Conservation (phyloP, 1,140 invertebrate genomes). For the Nylanderia fulva region DNA sequence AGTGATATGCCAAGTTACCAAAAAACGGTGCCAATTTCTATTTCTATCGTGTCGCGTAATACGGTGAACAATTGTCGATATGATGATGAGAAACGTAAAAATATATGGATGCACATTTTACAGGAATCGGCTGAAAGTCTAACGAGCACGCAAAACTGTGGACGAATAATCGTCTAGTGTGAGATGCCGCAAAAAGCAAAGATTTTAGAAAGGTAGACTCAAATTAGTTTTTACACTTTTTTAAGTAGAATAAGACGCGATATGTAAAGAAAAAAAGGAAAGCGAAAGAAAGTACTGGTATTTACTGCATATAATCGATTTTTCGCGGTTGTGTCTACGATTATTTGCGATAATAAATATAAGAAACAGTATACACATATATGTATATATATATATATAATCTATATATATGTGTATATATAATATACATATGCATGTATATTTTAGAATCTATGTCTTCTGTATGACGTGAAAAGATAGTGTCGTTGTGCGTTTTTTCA, state of each 20-base stretch:
- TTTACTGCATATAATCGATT: conserved; percentile 9
- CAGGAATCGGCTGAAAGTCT: not conserved
- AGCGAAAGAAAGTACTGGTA: not conserved
- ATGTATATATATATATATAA: no score
- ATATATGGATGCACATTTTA: not conserved
- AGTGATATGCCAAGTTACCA: not conserved
- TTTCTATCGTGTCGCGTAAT: conserved; percentile 12
- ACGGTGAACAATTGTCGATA: not conserved
- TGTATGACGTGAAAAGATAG: conserved; percentile 8
- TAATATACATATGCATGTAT: no score
- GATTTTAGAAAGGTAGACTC: not conserved
- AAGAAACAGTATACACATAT: not conserved
- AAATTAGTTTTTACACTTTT: conserved; percentile 50
- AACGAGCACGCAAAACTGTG: not conserved
- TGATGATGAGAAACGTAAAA: not conserved
- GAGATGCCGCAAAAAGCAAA: not conserved
- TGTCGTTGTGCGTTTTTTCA: not conserved
- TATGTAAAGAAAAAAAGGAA: not conserved
- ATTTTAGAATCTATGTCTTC: conserved; percentile 18
- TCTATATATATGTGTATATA: no score
- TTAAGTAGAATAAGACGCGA: conserved; percentile 44
- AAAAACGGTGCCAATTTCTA: conserved; percentile 25
- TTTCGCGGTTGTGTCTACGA: not conserved
- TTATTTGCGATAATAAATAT: conserved; percentile 19
- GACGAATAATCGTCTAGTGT: not conserved